Base-by-base conservation (phyloP, 2,113 vertebrate genomes). In the Vulpes ferrilata region DNA sequence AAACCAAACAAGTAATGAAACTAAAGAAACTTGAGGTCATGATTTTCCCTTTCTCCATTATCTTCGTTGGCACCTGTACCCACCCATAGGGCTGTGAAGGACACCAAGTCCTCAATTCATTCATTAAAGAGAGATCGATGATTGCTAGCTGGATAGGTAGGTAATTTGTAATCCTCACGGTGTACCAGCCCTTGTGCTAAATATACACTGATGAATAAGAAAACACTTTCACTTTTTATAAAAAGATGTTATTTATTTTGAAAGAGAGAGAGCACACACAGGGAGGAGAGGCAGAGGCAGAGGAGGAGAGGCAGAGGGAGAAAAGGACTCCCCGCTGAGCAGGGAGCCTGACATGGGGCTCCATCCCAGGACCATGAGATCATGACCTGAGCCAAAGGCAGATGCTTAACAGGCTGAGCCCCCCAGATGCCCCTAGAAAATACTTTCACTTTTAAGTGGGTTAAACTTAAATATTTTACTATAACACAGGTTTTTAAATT, bases 391-490 rank as follows among this genome's bases (percentile, higher is more conserved):
- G 32, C 67, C n/a, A 17, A 69, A 43, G 43, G 17, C 67, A n/a
- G 32, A n/a, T 5, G 3, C 32, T 19, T 69, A 65, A 19, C 67
- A 3, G 3, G 10, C 32, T 35, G 67, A 69, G 67, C 32, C 67
- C 2, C 67, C 32, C 16, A 0, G 3, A 7, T 17, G 7, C 32
- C 32, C 16, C 32, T 69, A 89, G 38, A 97, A 89, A 93, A 92
- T 48, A 30, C 10, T 62, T 76, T 20, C 43, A 38, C 60, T 96
- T 88, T 88, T 92, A 88, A 79, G 16, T 57, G 16, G 9, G 4
- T 76, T 55, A 91, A 67, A 57, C 30, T 48, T 96, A 93, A 74
- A 80, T 92, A 86, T 93, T 88, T 81, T 43, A 67, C 53, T 17
- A 1, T 71, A 38, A 73, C 30, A 82, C 6, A n/a, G 27, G 15